Conservation (phyloP, 2,113 vertebrate species). For the Ursus arctos region DNA sequence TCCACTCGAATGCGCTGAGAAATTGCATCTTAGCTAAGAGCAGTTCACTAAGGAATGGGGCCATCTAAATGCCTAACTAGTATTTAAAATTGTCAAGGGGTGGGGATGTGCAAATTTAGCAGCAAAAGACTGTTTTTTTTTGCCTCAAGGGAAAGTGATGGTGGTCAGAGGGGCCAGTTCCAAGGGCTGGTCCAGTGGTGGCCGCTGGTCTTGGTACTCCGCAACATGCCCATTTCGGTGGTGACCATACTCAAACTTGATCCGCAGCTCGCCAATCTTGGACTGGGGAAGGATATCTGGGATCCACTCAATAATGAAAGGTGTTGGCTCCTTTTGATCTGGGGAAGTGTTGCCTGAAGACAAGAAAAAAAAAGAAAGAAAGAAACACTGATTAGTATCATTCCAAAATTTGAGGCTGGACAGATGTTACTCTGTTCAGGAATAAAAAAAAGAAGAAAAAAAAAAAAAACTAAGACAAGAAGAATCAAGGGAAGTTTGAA, state of each 20-base stretch:
- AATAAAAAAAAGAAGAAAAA: not conserved
- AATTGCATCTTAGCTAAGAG: slow-evolving; percentile 46
- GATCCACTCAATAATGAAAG: slow-evolving; percentile 96
- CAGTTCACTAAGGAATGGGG: slow-evolving; percentile 16
- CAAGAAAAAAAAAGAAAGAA: not conserved
- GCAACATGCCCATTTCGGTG: slow-evolving; percentile 89
- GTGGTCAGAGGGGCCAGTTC: slow-evolving; percentile 86
- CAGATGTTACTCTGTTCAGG: not conserved
- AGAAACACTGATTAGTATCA: not conserved
- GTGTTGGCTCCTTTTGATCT: slow-evolving; percentile 91
- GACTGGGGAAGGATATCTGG: slow-evolving; percentile 93
- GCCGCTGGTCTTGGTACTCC: slow-evolving; percentile 78
- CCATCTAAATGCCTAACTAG: not conserved
- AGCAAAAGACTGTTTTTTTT: slow-evolving; percentile 38
- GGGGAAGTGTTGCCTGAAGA: slow-evolving; percentile 88
- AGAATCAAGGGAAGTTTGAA: not conserved
- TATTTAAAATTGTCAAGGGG: slow-evolving; percentile 66
- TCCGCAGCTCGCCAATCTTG: slow-evolving; percentile 92
- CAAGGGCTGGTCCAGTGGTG: slow-evolving; percentile 80
- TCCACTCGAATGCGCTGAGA: not conserved
- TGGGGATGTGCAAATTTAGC: slow-evolving; percentile 78
- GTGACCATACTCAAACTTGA: slow-evolving; percentile 94
- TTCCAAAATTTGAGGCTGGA: not conserved
- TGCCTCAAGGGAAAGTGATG: slow-evolving; percentile 86
- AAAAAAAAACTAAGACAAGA: not conserved